Evolutionary conservation across 2,888 invertebrate species (phyloP), one percentile per base, ranked within the genome.

Genomic region (Macrosoma leucophasiata): DNA sequence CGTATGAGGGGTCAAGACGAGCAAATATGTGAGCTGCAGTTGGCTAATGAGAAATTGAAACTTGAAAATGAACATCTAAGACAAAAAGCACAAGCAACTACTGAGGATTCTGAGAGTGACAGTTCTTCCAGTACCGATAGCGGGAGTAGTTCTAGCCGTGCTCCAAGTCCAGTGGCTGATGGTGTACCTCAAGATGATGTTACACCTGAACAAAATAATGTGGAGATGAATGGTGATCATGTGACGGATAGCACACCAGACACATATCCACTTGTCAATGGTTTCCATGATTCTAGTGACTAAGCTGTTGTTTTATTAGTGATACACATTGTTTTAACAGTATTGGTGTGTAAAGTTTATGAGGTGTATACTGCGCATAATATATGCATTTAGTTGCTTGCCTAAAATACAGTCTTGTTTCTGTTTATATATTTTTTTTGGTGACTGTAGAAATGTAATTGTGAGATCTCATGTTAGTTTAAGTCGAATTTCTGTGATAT

Each of bases 31-130:
- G 86, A 89, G 43, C 74, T 90, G 19, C 82, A 86, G 36, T 55
- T 85, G 31, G 86, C 89, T 35, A 90, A 90, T 64, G 90, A 90
- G 45, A 84, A 87, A 43, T 58, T 91, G 17, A 73, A 82, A 39
- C 60, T 85, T 20, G 91, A 91, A 61, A 90, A 89, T 67, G 89
- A 89, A 50, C 72, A 81, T 46, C 66, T 90, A 41, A 76, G 79
- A 13, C 70, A 73, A 36, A 79, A 74, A 30, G 53, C 71, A 13
- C 70, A 69, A 3, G 74, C 78, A 2, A 75, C 84, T 9, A 84
- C 82, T 67, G 84, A 74, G 43, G 89, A 90, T 59, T 89, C 89
- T 3, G 90, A 87, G 55, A 87, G 86, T 70, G 87, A 87, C 46
- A 86, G 86, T 62, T 84, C 86, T n/a, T 82, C 85, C 8, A 76